Percentiles rank a stretch among this genome's conserved stretches.
Conservation (phyloP, 1,140 invertebrate species). For the Drosophila willistoni region DNA sequence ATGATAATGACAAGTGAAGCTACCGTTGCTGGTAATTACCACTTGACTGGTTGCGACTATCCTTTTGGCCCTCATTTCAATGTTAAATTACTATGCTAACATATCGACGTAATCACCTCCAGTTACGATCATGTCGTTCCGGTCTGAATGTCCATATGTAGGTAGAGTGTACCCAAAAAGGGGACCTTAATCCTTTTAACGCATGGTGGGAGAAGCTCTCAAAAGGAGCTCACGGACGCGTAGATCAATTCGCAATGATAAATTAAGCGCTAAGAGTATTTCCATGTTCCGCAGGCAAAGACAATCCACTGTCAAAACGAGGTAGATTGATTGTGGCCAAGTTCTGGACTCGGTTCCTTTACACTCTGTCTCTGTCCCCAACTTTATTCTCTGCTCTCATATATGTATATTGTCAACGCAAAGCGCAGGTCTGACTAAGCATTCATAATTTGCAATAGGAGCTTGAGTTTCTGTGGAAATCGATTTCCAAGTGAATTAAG, state of each 20-base stretch:
- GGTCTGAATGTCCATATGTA: slow-evolving; percentile 39
- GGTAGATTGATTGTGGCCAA: slow-evolving; percentile 77
- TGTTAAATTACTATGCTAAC: background rate
- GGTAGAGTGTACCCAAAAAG: slow-evolving; percentile 2
- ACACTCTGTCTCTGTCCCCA: background rate
- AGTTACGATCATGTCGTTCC: slow-evolving; percentile 30
- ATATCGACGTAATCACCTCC: background rate
- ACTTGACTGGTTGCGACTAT: background rate
- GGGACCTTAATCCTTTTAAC: slow-evolving; percentile 77
- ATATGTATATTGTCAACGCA: slow-evolving; percentile 73
- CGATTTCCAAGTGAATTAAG: slow-evolving; percentile 56
- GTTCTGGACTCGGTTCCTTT: slow-evolving; percentile 16
- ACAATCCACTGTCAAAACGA: slow-evolving; percentile 77
- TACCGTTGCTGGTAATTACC: slow-evolving; percentile 66
- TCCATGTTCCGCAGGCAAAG: slow-evolving; percentile 70
- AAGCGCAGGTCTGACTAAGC: slow-evolving; percentile 55
- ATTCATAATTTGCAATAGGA: slow-evolving; percentile 73
- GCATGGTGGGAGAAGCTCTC: slow-evolving; percentile 48
- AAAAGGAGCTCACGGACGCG: slow-evolving; percentile 30
- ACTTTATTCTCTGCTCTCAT: background rate
- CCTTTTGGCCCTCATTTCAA: slow-evolving; percentile 45
- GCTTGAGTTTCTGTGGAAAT: slow-evolving; percentile 46
- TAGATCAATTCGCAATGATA: slow-evolving; percentile 82
- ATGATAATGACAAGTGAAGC: slow-evolving; percentile 60
- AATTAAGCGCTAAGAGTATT: slow-evolving; percentile 82